Evolutionary conservation across 1,140 invertebrate species (phyloP), one percentile per base, ranked within the genome.

Genomic region (Coelopa frigida): DNA sequence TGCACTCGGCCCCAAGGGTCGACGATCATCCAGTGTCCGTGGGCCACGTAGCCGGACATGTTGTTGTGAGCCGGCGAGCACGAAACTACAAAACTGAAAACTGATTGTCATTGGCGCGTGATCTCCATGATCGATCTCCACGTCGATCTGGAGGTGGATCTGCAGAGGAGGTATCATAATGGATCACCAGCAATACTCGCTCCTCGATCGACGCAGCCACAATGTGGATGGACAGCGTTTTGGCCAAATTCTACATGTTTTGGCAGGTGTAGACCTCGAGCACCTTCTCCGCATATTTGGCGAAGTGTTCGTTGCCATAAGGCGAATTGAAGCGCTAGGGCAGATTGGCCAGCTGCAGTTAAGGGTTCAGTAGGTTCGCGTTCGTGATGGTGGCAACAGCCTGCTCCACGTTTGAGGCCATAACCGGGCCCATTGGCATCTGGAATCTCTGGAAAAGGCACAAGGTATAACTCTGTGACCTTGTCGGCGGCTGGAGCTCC

Each of bases 271-370:
- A 74, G 2, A 88, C 89, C 43, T 71, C 63, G 0, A 90, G 89
- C 23, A 96, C 80, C 12, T 68, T 56, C 70, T 96, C 93, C 1
- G 92, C 87, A 72, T 94, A 94, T 56, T 90, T 76, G 2, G 76
- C 64, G 65, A 96, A 95, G 62, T 84, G 85, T 56, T 84, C 83
- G 77, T 53, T 39, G 27, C 37, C 51, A 73, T 95, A 96, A 0
- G 91, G 91, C 10, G 85, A 90, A 72, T 95, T 97, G 60, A 95
- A 97, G 61, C 90, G 94, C 76, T 97, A 92, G 7, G 92, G 90
- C 14, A 95, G 62, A 14, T 94, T 76, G 37, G 94, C 62, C 42
- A 88, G 73, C 36, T 54, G 46, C 11, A 65, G 42, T 26, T 89
- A 85, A 7, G 85, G 83, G 49, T 80, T 74, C 42, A 77, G 59